Base-by-base conservation (phyloP, 2,888 invertebrate species). In the Orthosia cruda region DNA sequence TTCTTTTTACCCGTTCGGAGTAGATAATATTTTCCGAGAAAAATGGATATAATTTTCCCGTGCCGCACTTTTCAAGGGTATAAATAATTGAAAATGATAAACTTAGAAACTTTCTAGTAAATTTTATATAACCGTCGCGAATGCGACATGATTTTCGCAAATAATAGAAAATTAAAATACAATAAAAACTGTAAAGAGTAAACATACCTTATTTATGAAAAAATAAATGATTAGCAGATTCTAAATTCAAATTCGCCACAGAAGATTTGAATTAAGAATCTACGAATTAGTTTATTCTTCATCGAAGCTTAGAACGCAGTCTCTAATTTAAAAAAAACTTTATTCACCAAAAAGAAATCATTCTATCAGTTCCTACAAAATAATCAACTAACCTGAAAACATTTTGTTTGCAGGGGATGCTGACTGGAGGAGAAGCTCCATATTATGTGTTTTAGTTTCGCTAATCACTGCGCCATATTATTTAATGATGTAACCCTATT, bases 381-480 rank as follows among this genome's bases (percentile, higher is more conserved):
- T 23, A 54, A 61, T 26, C 40, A 55, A 74, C 26, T 81, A 63
- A 76, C n/a, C n/a, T 50, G 5, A 58, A 65, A 67, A 75, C 68
- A 67, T 80, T 74, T 87, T 86, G 81, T 90, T 92, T 87, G 23
- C 95, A 96, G 96, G 94, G 89, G 89, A 91, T 45, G 95, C 95
- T 26, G 91, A 91, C 74, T 92, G 94, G 92, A 94, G 95, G 84
- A 95, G 94, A 93, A 91, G 92, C 89, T 89, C 91, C 83, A 78
- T 87, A 72, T 91, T 87, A 72, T 91, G 91, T 88, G 79, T 93
- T 83, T 84, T 92, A 82, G 52, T 93, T 83, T 77, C 90, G 72
- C 80, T 92, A 87, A 81, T 82, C 74, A 85, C 89, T 87, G 72
- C 91, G 84, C 86, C 89, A 80, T 87, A 88, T 89, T 89, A 88